Base-by-base conservation (phyloP, 2,797 vertebrate species). In the Cygnus olor region DNA sequence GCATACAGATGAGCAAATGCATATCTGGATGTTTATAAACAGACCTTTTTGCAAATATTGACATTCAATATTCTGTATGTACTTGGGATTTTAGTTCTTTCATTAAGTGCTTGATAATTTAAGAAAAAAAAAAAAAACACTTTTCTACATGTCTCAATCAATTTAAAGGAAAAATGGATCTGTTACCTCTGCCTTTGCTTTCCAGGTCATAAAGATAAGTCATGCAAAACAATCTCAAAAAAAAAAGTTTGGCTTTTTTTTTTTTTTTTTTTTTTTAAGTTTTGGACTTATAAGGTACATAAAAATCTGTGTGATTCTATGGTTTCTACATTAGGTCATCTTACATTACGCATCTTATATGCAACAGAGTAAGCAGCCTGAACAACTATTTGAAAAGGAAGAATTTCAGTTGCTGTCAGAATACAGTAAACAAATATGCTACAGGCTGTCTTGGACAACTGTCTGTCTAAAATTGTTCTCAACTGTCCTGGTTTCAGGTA, bases 41-140 rank as follows among this genome's bases (percentile, higher is more conserved):
- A 94, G 18, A 85, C 54, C 22, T 57, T 66, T 65, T 6, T 44
- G 34, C 56, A 94, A 91, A 91, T 93, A 95, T 71, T 94, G 77
- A 70, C n/a, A 66, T 82, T 83, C 36, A 82, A 32, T 68, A 86
- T 72, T 64, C 21, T 91, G 54, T 83, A 71, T 54, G n/a, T 25
- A 90, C 94, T 89, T 19, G 40, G 40, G 28, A 73, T 73, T 58
- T 85, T 51, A 82, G 17, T 61, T 74, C 24, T 54, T 91, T 68
- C 51, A 69, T 60, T 13, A 66, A 81, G 15, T 44, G 25, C 36
- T 91, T 80, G n/a, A 32, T 85, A 88, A 72, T 86, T 73, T 85
- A 66, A 84, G 78, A 81, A 8, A n/a, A n/a, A n/a, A n/a, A n/a
- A 72, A 32, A 86, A 25, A 49, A 92, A 70, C 6, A 30, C 17